Conservation (phyloP, 2,888 invertebrate species). For the Drosophila infuscata region DNA sequence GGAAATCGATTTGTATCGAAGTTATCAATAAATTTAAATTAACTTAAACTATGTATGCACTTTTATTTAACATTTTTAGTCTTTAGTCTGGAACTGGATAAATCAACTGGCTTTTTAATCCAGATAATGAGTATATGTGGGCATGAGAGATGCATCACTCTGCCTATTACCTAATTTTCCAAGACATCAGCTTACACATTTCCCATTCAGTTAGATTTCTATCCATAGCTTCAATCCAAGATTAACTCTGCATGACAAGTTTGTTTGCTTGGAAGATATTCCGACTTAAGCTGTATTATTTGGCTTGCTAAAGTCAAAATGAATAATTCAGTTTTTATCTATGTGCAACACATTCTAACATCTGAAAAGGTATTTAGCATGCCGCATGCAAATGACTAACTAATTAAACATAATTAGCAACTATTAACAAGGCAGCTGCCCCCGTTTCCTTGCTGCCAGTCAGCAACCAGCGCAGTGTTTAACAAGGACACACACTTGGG, state of each 20-base stretch:
- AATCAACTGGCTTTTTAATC: background rate
- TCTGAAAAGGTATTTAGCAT: background rate
- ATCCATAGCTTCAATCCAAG: background rate
- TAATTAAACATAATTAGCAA: conserved; percentile 81
- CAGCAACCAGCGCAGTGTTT: conserved; percentile 37
- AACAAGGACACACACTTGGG: conserved; percentile 59
- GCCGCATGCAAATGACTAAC: conserved; percentile 69
- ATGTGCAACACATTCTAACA: background rate
- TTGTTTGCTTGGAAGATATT: background rate
- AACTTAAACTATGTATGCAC: background rate
- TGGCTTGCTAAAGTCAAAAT: background rate
- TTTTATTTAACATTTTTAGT: background rate
- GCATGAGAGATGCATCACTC: background rate
- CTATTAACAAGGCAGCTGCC: conserved; percentile 56
- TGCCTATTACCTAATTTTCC: background rate
- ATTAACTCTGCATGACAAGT: background rate
- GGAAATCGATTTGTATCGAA: background rate
- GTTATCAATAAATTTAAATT: background rate
- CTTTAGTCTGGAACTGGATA: background rate
- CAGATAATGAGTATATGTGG: too few relatives aligned
- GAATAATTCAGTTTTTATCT: background rate
- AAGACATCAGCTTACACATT: background rate
- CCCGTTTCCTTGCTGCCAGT: background rate
- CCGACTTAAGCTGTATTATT: background rate
- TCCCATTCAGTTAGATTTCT: background rate